Evolutionary conservation across 2,888 invertebrate species (phyloP).

Genomic region (Tachina fera): DNA sequence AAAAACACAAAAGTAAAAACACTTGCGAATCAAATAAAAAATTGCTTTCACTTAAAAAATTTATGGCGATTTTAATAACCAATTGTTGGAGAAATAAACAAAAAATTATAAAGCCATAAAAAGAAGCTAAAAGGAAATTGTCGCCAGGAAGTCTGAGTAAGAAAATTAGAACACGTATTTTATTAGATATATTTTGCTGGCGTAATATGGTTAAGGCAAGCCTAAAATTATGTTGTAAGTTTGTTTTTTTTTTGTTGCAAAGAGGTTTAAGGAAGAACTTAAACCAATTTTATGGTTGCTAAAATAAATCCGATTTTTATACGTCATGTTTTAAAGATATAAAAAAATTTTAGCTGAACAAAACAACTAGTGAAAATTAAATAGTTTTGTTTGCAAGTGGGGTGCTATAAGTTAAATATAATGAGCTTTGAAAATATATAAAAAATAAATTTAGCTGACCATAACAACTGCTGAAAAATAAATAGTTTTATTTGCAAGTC

Average conservation of each 20-base stretch:
- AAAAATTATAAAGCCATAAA: conserved; percentile 32
- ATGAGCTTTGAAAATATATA: no score
- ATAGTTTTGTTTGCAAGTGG: not conserved
- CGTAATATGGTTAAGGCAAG: not conserved
- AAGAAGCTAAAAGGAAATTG: not conserved
- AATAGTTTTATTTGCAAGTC: not conserved
- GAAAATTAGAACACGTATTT: conserved; percentile 64
- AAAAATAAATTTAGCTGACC: not conserved
- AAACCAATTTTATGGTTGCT: not conserved
- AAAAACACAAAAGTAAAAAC: not conserved
- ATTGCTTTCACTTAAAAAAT: conserved; percentile 31
- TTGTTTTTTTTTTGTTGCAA: not conserved
- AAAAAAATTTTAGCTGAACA: not conserved
- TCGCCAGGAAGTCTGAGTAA: not conserved
- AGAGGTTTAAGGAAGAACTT: not conserved
- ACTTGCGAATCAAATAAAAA: conserved; percentile 37
- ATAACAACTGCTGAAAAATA: not conserved
- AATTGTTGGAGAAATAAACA: conserved; percentile 16
- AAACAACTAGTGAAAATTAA: not conserved
- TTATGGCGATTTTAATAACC: conserved; percentile 19
- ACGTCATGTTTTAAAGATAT: not conserved
- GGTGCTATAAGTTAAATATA: no score
- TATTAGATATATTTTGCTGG: conserved; percentile 30
- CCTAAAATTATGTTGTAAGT: not conserved
- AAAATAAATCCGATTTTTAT: not conserved